A percentile compares a stretch with the other conserved stretches of the same genome.
Conservation (phyloP, 1,140 invertebrate genomes). For the Eufriesea mexicana region DNA sequence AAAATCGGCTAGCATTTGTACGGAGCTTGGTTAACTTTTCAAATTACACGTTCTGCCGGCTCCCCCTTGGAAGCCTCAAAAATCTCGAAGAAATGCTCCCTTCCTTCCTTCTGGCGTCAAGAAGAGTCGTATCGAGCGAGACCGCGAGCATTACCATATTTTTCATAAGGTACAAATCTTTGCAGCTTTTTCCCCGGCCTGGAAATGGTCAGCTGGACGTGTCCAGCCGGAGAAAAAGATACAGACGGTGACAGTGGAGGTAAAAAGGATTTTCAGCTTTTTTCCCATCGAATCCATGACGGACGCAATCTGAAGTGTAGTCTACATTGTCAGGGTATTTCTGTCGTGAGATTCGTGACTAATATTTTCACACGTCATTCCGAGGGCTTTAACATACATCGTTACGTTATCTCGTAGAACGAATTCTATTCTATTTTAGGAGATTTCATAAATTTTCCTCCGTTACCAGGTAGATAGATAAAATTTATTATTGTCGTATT, state of each 20-base stretch:
- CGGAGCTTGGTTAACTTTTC: constrained; percentile 12
- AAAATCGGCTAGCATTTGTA: not conserved
- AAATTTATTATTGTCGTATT: no score
- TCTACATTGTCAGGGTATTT: no score
- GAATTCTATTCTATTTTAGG: no score
- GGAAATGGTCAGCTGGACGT: constrained; percentile 31
- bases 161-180: constrained; percentile 70
- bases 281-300: not conserved
- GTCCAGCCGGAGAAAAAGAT: constrained; percentile 8
- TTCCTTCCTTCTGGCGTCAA: not conserved
- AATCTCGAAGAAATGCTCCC: constrained; percentile 10
- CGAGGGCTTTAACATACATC: no score
- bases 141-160: constrained; percentile 64
- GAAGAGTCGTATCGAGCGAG: constrained; percentile 19
- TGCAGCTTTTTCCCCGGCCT: constrained; percentile 32
- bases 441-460: no score
- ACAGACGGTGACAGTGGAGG: not conserved
- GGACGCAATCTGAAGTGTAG: no score
- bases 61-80: constrained; percentile 21
- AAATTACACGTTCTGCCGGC: constrained; percentile 8
- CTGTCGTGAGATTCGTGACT: no score
- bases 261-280: not conserved
- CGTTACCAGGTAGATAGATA: no score
- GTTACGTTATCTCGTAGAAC: no score
- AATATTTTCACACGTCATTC: no score